These are phyloP conservation scores for Crossocerus cetratus DNA, from an alignment of 2,888 invertebrate species.

Conservation along the genomic window DNA sequence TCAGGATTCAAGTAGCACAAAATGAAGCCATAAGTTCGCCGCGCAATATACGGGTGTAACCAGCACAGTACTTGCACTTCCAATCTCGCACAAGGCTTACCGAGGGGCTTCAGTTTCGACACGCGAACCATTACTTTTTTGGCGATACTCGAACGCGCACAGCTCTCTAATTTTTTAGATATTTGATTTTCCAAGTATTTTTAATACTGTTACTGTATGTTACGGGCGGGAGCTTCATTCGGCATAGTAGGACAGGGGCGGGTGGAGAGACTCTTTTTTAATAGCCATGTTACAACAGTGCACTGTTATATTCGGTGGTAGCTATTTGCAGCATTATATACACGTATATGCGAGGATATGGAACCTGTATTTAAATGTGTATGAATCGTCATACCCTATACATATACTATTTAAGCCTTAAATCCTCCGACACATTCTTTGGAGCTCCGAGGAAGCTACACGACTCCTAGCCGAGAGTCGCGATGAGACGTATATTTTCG, in stretches of 20 bases:
- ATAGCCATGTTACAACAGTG: conserved; percentile 15
- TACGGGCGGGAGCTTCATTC: not conserved
- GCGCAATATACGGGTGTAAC: no score
- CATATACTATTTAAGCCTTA: conserved; percentile 16
- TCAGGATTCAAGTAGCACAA: conserved; percentile 22
- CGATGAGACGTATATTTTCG: conserved; percentile 38
- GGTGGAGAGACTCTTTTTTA: not conserved
- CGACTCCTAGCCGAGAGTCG: conserved; percentile 26
- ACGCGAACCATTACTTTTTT: no score
- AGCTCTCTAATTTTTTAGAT: not conserved
- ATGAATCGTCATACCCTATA: conserved; percentile 24
- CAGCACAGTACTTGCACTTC: no score
- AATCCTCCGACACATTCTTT: conserved; percentile 10
- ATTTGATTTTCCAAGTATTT: not conserved
- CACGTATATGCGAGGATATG: conserved; percentile 9
- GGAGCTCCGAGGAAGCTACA: conserved; percentile 15
- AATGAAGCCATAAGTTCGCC: conserved; percentile 18
- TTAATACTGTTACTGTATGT: not conserved
- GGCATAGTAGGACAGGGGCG: not conserved
- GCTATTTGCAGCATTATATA: conserved; percentile 11
- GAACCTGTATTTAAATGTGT: conserved; percentile 35
- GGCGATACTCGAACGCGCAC: not conserved
- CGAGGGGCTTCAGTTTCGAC: no score
- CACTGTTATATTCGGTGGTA: conserved; percentile 21
- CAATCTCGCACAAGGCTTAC: no score